Base-by-base conservation (phyloP, 1,140 invertebrate genomes). In the Mercenaria mercenaria region DNA sequence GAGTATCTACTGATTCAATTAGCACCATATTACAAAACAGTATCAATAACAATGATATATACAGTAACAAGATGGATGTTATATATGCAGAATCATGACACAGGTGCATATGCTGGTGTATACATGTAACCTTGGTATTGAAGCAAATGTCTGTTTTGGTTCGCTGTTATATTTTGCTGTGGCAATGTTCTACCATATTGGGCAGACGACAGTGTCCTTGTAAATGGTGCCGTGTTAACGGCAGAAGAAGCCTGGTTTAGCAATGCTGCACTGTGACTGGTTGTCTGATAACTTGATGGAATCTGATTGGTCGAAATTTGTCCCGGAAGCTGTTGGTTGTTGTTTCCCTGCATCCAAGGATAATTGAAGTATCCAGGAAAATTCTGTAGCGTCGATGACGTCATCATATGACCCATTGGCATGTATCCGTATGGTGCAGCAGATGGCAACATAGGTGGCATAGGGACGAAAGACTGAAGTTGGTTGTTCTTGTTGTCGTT, bases 401-500 rank as follows among this genome's bases (percentile, higher is more conserved):
- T 41, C 76, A 80, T 80, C 74, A 69, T 80, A 37, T 80, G 72
- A 6, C 50, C 76, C 11, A 52, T 32, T 32, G 83, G 64, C 74
- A 88, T 67, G 56, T 39, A 79, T 20, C 85, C 76, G 56, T 80
- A 88, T 37, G 37, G 26, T 15, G 20, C n/a, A 20, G 72, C 56
- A 6, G 50, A 74, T 39, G 85, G 72, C 32, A 88, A 6, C 72
- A 77, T 43, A 1, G 85, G 85, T 11, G 85, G 43, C 59, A 80
- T 64, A 18, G 69, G 84, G 41, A 77, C 20, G 67, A 77, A 77
- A 1, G 56, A 59, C 20, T 72, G 61, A 6, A 69, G 74, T 26
- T 39, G 20, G 15, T 52, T 8, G 59, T 83, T 50, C 69, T 79
- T 88, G 56, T 77, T 91, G 50, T 88, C 85, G 47, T 91, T 64